Evolutionary conservation across 92 coral and sea anemone genomes (phyloP), one percentile per base, ranked within the genome.

Genomic region (Muricea muricata): DNA sequence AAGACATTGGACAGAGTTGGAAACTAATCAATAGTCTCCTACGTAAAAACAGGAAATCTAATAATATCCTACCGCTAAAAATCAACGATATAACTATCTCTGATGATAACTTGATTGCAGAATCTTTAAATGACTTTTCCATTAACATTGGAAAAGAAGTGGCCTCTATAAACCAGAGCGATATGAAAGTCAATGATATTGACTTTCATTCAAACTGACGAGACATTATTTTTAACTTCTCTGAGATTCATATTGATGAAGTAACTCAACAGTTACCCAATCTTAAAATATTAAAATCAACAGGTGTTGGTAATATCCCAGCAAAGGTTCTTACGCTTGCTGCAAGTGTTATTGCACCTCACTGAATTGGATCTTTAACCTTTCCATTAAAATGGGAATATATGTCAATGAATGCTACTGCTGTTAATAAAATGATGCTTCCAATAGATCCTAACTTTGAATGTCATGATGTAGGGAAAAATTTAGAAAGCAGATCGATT

Each of bases 121-220:
- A 85, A 31, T 37, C 75, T 48, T 85, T 85, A 17, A 46, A 65
- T 20, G 6, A 70, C 11, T 85, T 56, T 85, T 85, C 76, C 69
- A 54, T 85, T 33, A 63, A 60, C 34, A 73, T 85, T 58, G 88
- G 88, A 39, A 69, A 77, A 58, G 25, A 60, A 25, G 65, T 74
- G 45, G 89, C 84, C 12, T 20, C 32, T 10, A 61, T 10, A 11
- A 61, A 1, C 28, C 23, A 32, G 32, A 23, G 26, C 26, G 26
- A 23, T 26, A 11, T 32, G 32, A 32, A 23, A n/a, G n/a, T n/a
- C n/a, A 61, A 26, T 61, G 32, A 32, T 61, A 26, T 23, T 11
- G 32, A 26, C 25, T 17, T 35, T 28, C 72, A 18, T 35, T 31
- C 37, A 28, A 28, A 29, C 21, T 61, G 9, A 4, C 42, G 42